Conservation (phyloP, 2,888 invertebrate species). For the Choristoneura rosaceana region DNA sequence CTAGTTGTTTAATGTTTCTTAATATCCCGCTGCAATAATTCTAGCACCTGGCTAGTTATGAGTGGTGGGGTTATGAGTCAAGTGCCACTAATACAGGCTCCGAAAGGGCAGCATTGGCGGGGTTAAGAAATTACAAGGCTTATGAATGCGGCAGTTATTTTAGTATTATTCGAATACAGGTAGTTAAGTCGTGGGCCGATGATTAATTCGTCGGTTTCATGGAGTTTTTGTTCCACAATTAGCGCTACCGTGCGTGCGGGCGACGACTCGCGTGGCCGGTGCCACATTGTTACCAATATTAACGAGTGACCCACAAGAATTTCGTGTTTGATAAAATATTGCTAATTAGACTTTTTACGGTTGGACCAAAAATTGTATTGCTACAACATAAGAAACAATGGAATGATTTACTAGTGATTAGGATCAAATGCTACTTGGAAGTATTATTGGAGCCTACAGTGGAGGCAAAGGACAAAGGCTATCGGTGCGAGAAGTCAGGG, state of each 20-base stretch:
- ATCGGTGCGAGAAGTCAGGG: conserved; percentile 37
- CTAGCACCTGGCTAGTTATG: conserved; percentile 37
- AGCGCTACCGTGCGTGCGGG: conserved; percentile 63
- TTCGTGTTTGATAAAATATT: conserved; percentile 72
- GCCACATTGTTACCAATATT: conserved; percentile 65
- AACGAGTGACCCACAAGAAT: conserved; percentile 66
- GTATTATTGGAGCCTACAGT: conserved; percentile 10
- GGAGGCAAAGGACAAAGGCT: conserved; percentile 38
- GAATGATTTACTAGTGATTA: conserved; percentile 40
- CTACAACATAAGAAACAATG: conserved; percentile 44
- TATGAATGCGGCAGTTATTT: conserved; percentile 65
- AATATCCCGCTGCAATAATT: conserved; percentile 32
- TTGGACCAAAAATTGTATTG: conserved; percentile 49
- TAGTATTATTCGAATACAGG: conserved; percentile 64
- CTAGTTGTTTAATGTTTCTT: conserved; percentile 33
- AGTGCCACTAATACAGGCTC: conserved; percentile 32
- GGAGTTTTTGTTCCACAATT: conserved; percentile 81
- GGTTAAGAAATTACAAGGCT: conserved; percentile 56
- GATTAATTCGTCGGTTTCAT: conserved; percentile 80
- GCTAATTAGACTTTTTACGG: conserved; percentile 68
- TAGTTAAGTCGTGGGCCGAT: conserved; percentile 64
- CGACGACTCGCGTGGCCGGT: conserved; percentile 71
- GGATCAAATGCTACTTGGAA: conserved; percentile 18
- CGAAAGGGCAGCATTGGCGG: conserved; percentile 46
- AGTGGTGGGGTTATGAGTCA: conserved; percentile 17